Conservation (phyloP, 2,888 invertebrate genomes). For the Coleophora flavipennella region DNA sequence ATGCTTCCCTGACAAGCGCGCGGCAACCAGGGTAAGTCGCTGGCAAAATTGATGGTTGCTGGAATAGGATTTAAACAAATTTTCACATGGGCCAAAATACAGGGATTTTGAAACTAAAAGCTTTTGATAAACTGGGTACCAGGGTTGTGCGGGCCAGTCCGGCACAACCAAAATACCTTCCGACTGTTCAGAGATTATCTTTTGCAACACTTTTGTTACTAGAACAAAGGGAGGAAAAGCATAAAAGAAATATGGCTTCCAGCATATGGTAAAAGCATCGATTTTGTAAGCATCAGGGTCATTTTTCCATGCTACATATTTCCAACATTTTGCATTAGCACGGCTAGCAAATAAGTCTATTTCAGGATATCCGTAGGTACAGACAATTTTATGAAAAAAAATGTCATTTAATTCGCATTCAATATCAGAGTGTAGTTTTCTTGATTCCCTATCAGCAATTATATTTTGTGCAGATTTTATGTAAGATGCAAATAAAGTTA, state of each 20-base stretch:
- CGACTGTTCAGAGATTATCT: constrained; percentile 8
- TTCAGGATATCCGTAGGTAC: background rate
- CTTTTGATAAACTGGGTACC: no score
- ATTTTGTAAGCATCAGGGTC: constrained; percentile 11
- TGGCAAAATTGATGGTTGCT: background rate
- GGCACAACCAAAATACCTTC: constrained; percentile 9
- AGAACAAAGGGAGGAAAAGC: constrained; percentile 16
- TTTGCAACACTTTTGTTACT: constrained; percentile 10
- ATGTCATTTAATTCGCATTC: constrained; percentile 9
- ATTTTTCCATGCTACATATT: constrained; percentile 8
- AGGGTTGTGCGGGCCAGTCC: constrained; percentile 8
- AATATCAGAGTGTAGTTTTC: constrained; percentile 8
- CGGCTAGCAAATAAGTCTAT: constrained; percentile 5
- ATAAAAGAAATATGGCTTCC: constrained; percentile 11
- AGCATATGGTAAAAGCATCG: constrained; percentile 13
- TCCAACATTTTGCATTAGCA: constrained; percentile 4
- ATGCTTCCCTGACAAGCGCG: background rate
- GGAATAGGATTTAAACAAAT: background rate
- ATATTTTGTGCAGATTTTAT: constrained; percentile 7
- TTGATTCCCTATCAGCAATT: constrained; percentile 10
- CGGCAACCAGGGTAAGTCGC: background rate
- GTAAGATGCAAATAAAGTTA: constrained; percentile 1
- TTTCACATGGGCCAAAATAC: background rate
- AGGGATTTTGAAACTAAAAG: background rate
- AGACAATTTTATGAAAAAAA: background rate